Percentiles rank a stretch among this genome's conserved stretches.
These are phyloP conservation scores for Urocyon cinereoargenteus DNA, from an alignment of 2,797 vertebrate species.

Conservation along the genomic window DNA sequence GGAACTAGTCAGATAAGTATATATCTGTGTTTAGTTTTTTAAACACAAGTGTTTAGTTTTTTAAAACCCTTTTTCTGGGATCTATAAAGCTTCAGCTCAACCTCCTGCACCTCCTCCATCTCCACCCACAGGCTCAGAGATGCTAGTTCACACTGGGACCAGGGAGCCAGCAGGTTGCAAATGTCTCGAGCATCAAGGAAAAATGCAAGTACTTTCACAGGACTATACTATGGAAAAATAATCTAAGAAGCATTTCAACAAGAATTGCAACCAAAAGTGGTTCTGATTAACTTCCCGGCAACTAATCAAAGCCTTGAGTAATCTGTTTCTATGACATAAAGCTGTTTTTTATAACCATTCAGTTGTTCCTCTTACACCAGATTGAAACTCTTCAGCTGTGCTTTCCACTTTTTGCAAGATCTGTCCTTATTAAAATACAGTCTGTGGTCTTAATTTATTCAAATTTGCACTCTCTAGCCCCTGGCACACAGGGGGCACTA, in stretches of 20 bases:
- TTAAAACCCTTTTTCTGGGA: neutral
- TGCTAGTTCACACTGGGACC: neutral
- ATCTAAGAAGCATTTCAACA: conserved; percentile 18
- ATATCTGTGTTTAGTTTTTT: neutral
- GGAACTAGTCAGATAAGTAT: neutral
- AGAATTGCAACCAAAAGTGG: neutral
- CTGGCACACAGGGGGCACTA: conserved; percentile 61
- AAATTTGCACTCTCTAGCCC: conserved; percentile 65
- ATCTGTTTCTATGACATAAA: neutral
- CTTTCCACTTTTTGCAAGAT: conserved; percentile 29
- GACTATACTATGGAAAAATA: neutral
- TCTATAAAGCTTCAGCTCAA: neutral
- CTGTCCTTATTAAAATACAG: conserved; percentile 72
- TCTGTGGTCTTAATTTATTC: conserved; percentile 77
- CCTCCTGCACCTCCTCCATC: neutral
- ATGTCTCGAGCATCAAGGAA: neutral
- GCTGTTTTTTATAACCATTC: neutral
- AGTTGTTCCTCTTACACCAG: neutral
- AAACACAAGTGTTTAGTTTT: neutral
- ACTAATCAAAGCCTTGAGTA: neutral
- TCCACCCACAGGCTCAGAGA: neutral
- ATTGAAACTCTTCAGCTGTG: conserved; percentile 41
- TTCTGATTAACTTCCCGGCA: conserved; percentile 19
- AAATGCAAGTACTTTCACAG: neutral
- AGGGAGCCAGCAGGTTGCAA: neutral